These are phyloP conservation scores for Drosophila takahashii DNA, from an alignment of 1,140 invertebrate genomes.

Conservation along the genomic window DNA sequence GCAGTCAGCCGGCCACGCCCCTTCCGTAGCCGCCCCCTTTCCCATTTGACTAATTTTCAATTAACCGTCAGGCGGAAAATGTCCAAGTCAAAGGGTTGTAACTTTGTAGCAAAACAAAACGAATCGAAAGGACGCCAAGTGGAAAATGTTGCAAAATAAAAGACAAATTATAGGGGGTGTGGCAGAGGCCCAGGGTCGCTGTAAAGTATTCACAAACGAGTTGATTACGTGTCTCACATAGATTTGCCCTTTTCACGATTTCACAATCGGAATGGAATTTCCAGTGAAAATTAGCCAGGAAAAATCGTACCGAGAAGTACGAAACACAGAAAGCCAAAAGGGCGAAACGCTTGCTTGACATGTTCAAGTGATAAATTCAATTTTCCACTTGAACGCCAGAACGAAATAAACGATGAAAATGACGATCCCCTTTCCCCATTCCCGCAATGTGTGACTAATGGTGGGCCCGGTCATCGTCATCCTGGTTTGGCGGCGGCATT, in stretches of 20 bases:
- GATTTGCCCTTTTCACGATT: slow-evolving; percentile 55
- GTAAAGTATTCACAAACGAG: slow-evolving; percentile 77
- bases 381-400: slow-evolving; percentile 78
- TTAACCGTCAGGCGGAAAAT: slow-evolving; percentile 55
- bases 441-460: slow-evolving; percentile 71
- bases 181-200: not conserved
- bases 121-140: slow-evolving; percentile 36
- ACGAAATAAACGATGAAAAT: slow-evolving; percentile 5
- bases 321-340: slow-evolving; percentile 19
- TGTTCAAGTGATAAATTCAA: slow-evolving; percentile 83
- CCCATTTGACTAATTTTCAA: slow-evolving; percentile 71
- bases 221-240: slow-evolving; percentile 81
- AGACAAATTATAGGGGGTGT: slow-evolving; percentile 4
- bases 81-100: slow-evolving; percentile 53
- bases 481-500: slow-evolving; percentile 55
- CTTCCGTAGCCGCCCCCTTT: slow-evolving; percentile 42
- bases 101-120: slow-evolving; percentile 10
- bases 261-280: slow-evolving; percentile 19
- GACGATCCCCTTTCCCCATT: not conserved
- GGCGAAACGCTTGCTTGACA: slow-evolving; percentile 60
- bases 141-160: slow-evolving; percentile 68
- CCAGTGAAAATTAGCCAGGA: slow-evolving; percentile 51
- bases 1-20: slow-evolving; percentile 58
- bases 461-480: slow-evolving; percentile 47
- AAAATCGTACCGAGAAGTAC: slow-evolving; percentile 25